Evolutionary conservation across 1,140 invertebrate genomes (phyloP), one percentile per base, ranked within the genome.

Genomic region (Xylocopa sonorina): DNA sequence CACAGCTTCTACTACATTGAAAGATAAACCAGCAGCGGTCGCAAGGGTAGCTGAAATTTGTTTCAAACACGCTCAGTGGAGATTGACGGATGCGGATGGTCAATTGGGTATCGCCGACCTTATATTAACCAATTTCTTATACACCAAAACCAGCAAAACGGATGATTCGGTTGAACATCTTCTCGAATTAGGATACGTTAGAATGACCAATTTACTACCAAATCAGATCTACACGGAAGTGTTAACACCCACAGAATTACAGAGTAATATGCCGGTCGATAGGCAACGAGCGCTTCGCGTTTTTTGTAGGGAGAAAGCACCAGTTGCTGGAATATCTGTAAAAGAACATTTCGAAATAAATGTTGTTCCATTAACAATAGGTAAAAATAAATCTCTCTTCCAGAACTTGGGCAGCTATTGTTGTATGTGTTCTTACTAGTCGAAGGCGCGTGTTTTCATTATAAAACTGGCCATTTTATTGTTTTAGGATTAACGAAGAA

Each of bases 291-390:
- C 97, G 43, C 91, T 98, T 53, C 93, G 97, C 77, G 96, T 98
- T 53, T 98, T 98, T 92, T 98, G 97, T 84, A 93, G 97, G 50
- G 97, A 98, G 92, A 96, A 97, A 83, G 97, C 97, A 63, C 96
- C 98, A 27, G 98, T 99, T 48, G 98, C 98, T 58, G 99, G 99
- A 1, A 99, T 99, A 82, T 97, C 98, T 0, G 97, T 99, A 0
- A 99, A 99, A 91, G 99, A 99, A 90, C 98, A 99, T 93, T 99
- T 99, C 91, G 98, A 99, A 93, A 98, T 99, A 53, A 99, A 98
- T 93, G 96, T 99, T 55, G 97, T 98, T 7, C 98, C 98, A 50
- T 95, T 99, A 62, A 97, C 97, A 0, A 98, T 99, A 83, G 97
- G 97, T 95, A 93, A 90, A 85, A 12, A n/a, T 60, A 46, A 24